Conservation (phyloP, 2,888 invertebrate species). For the Vesta saturnalis region DNA sequence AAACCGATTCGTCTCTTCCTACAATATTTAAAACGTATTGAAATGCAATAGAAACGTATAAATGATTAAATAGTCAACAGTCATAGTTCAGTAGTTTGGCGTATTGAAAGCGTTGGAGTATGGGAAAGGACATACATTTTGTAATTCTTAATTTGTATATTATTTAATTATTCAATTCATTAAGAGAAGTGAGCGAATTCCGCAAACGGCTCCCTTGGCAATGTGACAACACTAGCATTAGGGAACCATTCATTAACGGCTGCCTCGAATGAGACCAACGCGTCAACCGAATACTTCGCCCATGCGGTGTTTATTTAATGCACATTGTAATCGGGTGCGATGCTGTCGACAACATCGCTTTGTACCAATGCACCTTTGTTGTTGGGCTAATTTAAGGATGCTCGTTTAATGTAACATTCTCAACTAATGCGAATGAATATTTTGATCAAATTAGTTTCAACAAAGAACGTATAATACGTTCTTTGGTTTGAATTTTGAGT, state of each 20-base stretch:
- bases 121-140: slow-evolving; percentile 50
- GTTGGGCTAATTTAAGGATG: slow-evolving; percentile 42
- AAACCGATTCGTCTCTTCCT: too few relatives aligned
- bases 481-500: too few relatives aligned
- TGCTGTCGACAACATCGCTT: slow-evolving; percentile 22
- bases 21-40: too few relatives aligned
- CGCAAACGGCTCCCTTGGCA: slow-evolving; percentile 54
- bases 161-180: slow-evolving; percentile 58
- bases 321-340: slow-evolving; percentile 36
- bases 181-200: slow-evolving; percentile 53
- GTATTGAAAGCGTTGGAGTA: slow-evolving; percentile 39
- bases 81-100: slow-evolving; percentile 46
- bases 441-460: slow-evolving; percentile 46
- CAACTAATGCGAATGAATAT: slow-evolving; percentile 43
- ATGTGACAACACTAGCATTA: slow-evolving; percentile 53
- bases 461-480: too few relatives aligned
- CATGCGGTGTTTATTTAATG: slow-evolving; percentile 45
- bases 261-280: slow-evolving; percentile 46
- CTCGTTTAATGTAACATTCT: slow-evolving; percentile 41
- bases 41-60: too few relatives aligned
- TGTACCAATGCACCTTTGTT: slow-evolving; percentile 29
- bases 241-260: slow-evolving; percentile 54
- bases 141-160: slow-evolving; percentile 55
- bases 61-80: not conserved
- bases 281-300: slow-evolving; percentile 48